A percentile compares a stretch with the other conserved stretches of the same genome.
These are phyloP conservation scores for Cephus runcator DNA, from an alignment of 2,888 invertebrate species.

Conservation along the genomic window DNA sequence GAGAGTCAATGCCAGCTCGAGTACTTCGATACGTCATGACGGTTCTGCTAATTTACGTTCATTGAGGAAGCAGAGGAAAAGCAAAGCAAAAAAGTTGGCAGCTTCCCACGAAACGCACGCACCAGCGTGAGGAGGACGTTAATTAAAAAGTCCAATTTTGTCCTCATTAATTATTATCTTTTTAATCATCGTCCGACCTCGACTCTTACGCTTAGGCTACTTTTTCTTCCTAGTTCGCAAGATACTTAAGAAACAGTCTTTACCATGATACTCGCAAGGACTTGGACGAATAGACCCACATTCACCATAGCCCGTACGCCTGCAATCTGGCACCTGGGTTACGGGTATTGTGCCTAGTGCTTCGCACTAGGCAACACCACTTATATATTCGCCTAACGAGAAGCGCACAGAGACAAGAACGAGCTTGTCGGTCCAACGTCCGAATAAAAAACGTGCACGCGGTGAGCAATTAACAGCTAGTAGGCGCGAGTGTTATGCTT, in stretches of 20 bases:
- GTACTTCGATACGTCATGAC: not conserved
- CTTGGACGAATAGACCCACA: not conserved
- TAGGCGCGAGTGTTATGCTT: not conserved
- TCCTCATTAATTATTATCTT: not conserved
- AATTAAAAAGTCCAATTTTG: not conserved
- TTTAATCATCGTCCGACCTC: not conserved
- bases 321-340: not conserved
- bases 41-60: not conserved
- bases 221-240: not conserved
- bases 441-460: not conserved
- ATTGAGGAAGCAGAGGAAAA: not conserved
- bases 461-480: not conserved
- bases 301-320: not conserved
- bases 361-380: not conserved
- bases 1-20: slow-evolving; percentile 1
- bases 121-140: not conserved
- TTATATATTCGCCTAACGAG: not conserved
- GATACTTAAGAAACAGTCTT: not conserved
- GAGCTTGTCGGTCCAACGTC: not conserved
- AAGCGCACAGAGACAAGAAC: not conserved
- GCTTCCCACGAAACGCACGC: not conserved
- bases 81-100: not conserved
- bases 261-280: not conserved
- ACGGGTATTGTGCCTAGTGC: not conserved
- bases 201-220: not conserved